These are phyloP conservation scores for Sebastes iracundus DNA, from an alignment of 2,797 vertebrate genomes.

Conservation along the genomic window DNA sequence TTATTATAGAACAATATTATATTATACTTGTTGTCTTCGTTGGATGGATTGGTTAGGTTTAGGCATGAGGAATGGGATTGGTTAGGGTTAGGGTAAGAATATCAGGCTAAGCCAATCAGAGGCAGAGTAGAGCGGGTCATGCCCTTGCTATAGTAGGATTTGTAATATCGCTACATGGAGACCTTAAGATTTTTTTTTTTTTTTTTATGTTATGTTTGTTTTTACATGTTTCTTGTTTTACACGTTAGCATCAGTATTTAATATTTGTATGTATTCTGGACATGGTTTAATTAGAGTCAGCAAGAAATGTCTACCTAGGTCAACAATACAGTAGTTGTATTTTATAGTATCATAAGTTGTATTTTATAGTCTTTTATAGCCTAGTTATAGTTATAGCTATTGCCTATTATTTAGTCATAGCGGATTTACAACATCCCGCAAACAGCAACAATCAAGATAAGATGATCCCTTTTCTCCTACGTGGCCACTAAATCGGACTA, in stretches of 20 bases:
- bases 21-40: neutral
- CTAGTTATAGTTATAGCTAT: neutral
- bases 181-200: no score
- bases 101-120: no score
- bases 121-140: no score
- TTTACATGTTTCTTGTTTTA: neutral
- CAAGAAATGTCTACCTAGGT: neutral
- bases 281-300: neutral
- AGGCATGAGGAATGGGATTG: neutral
- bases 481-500: neutral
- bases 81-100: no score
- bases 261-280: neutral
- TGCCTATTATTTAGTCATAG: neutral
- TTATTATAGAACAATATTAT: neutral
- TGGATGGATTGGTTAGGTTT: neutral
- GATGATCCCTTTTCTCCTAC: neutral
- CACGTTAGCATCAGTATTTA: neutral
- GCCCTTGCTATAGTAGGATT: neutral
- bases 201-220: neutral
- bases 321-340: neutral
- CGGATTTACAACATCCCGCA: fast-evolving
- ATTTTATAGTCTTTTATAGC: neutral
- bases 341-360: neutral
- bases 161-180: no score
- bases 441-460: neutral